Evolutionary conservation across 2,113 vertebrate genomes (phyloP).

Genomic region (Reinhardtius hippoglossoides): DNA sequence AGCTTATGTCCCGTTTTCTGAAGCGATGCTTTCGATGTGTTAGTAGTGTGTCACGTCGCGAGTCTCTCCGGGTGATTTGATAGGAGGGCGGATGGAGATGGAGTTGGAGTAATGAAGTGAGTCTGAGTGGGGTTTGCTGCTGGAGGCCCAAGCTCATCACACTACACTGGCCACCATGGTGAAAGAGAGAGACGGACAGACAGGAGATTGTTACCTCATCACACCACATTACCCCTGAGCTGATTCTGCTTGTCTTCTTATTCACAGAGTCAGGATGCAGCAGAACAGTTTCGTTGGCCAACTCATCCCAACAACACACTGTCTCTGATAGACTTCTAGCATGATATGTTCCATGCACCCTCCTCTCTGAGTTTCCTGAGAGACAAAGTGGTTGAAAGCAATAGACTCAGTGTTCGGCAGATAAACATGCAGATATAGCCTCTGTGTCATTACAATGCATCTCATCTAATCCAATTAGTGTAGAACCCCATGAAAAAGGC

Average conservation of each 20-base stretch:
- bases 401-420: background rate
- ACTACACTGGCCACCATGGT: slow-evolving; percentile 41
- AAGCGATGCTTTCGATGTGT: slow-evolving; percentile 40
- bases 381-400: background rate
- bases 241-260: slow-evolving; percentile 34
- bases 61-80: slow-evolving; percentile 63
- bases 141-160: slow-evolving; percentile 60
- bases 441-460: slow-evolving; percentile 44
- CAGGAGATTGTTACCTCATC: slow-evolving; percentile 36
- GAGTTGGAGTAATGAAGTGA: slow-evolving; percentile 71
- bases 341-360: background rate
- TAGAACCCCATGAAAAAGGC: slow-evolving; percentile 19
- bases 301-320: background rate
- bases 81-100: slow-evolving; percentile 58
- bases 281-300: background rate
- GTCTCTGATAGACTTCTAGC: slow-evolving; percentile 7
- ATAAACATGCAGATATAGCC: slow-evolving; percentile 21
- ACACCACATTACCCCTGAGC: slow-evolving; percentile 26
- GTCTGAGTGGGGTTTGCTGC: slow-evolving; percentile 66
- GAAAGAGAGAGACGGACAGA: slow-evolving; percentile 6
- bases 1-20: slow-evolving; percentile 38
- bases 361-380: slow-evolving; percentile 30
- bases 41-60: slow-evolving; percentile 46
- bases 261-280: slow-evolving; percentile 29
- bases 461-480: slow-evolving; percentile 43